Base-by-base conservation (phyloP, 2,888 invertebrate genomes). In the Chymomyza amoena region DNA sequence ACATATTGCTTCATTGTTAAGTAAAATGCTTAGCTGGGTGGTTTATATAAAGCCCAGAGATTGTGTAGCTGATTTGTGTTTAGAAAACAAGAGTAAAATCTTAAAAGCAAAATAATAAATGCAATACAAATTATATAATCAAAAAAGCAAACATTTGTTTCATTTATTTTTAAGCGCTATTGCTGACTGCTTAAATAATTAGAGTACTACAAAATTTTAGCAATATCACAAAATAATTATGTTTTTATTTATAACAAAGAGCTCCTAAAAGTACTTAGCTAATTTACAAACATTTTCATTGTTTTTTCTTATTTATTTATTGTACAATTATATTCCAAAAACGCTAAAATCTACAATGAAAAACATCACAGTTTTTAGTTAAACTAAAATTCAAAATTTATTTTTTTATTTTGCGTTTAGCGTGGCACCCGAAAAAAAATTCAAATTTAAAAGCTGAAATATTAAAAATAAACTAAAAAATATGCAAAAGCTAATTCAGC, bases 311-410 rank as follows among this genome's bases (percentile, higher is more conserved):
- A 32, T 39, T 25, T 36, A 66, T 72, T 64, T 75, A 68, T 59
- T 74, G 9, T 16, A 60, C n/a, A 51, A 60, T 36, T 20, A 54
- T 66, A 66, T 61, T 61, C 76, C 57, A 74, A 52, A 60, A 51
- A 70, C 72, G 76, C 32, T 32, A 72, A 76, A 74, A 76, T 60
- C 72, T 72, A 72, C 59, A 50, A 68, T 36, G 39, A 63, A 80
- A 88, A 79, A 80, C 76, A 84, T 84, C 84, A 84, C 84, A 84
- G 84, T 70, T 72, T 66, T 84, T 83, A 84, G 89, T 89, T 77
- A 50, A 83, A 85, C 86, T 84, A 83, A 87, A 63, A 54, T 15
- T 20, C 20, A 57, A 57, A 57, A 25, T 77, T 28, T 61, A 68
- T 25, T 65, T 61, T 65, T 61, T 64, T 64, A 32, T 32, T 54